Conservation (phyloP, 1,140 invertebrate genomes). For the Brachionus rubens region DNA sequence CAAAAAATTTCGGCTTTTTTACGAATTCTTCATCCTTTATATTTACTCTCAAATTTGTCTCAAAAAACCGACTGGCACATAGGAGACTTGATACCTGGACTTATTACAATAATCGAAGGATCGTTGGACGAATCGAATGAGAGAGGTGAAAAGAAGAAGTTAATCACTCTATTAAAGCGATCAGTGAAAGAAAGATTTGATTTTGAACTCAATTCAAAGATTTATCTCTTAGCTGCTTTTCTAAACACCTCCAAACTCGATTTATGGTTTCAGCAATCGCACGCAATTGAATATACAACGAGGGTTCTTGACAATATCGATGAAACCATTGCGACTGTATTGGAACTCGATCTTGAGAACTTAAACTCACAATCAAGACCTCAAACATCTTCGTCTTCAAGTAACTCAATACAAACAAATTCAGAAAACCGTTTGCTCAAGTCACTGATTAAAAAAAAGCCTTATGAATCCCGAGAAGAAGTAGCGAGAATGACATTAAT, state of each 20-base stretch:
- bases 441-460: too few species aligned
- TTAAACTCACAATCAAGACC: too few species aligned
- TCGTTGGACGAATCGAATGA: neutral
- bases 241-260: neutral
- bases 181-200: neutral
- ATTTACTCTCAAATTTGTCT: neutral
- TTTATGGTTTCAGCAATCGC: too few species aligned
- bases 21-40: neutral
- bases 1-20: neutral
- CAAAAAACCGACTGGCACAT: conserved; percentile 1
- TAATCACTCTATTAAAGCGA: neutral
- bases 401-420: too few species aligned
- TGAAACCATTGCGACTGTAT: too few species aligned
- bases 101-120: neutral
- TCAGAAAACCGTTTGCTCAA: neutral
- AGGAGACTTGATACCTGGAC: neutral
- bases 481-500: neutral
- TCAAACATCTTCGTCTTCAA: too few species aligned
- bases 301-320: too few species aligned
- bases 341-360: too few species aligned
- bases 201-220: neutral
- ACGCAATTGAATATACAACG: too few species aligned
- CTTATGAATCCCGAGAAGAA: neutral
- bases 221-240: too few species aligned
- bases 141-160: neutral